Conservation (phyloP, 2,797 vertebrate species). For the Pseudopleuronectes americanus region DNA sequence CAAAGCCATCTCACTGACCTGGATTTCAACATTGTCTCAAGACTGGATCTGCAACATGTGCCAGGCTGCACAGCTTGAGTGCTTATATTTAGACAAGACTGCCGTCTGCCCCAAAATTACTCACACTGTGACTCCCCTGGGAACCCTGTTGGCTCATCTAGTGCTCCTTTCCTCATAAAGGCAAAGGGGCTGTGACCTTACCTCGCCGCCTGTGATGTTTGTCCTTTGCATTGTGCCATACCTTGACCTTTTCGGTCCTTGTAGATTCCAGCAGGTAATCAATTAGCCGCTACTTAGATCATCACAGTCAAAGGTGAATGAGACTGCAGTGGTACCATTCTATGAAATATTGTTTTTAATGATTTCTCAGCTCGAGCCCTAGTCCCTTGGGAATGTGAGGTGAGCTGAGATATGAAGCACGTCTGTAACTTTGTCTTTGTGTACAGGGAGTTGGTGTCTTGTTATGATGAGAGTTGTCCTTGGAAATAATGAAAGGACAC, state of each 20-base stretch:
- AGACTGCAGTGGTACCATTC: slow-evolving; percentile 29
- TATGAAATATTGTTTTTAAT: slow-evolving; percentile 78
- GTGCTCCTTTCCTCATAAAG: slow-evolving; percentile 71
- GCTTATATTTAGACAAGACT: slow-evolving; percentile 80
- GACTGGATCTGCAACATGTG: slow-evolving; percentile 67
- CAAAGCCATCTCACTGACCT: slow-evolving; percentile 67
- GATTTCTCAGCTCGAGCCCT: slow-evolving; percentile 57
- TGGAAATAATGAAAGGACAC: slow-evolving; percentile 60
- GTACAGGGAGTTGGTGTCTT: slow-evolving; percentile 5
- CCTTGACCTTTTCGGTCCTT: slow-evolving; percentile 84
- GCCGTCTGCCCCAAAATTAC: slow-evolving; percentile 79
- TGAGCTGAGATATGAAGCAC: slow-evolving; percentile 39
- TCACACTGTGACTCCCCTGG: slow-evolving; percentile 74
- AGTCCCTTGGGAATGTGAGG: slow-evolving; percentile 32
- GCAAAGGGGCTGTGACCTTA: slow-evolving; percentile 80
- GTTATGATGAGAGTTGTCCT: slow-evolving; percentile 63
- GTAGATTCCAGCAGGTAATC: slow-evolving; percentile 84
- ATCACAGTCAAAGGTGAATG: slow-evolving; percentile 79
- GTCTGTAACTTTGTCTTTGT: slow-evolving; percentile 33
- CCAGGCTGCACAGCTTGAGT: slow-evolving; percentile 78
- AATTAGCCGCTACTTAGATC: slow-evolving; percentile 83
- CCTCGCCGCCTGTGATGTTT: slow-evolving; percentile 71
- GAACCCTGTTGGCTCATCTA: slow-evolving; percentile 76
- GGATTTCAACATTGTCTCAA: slow-evolving; percentile 79
- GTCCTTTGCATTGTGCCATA: slow-evolving; percentile 81